Percentiles rank a stretch among this genome's conserved stretches.
Conservation (phyloP, 2,797 vertebrate species). For the Pseudotriccus pelzelni region DNA sequence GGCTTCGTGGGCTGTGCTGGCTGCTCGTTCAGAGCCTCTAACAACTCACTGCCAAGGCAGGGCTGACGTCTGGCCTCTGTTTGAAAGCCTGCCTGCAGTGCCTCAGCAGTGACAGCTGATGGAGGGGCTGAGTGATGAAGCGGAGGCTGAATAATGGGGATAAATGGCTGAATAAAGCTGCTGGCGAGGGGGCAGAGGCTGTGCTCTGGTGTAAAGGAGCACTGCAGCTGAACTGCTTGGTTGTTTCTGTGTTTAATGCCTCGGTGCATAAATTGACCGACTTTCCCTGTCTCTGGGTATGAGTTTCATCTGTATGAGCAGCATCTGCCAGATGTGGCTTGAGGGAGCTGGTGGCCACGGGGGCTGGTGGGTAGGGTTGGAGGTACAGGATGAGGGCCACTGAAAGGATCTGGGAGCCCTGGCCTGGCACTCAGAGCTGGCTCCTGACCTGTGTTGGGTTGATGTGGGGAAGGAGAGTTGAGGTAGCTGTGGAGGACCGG, state of each 20-base stretch:
- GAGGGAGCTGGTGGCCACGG: not conserved
- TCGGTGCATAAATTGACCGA: not conserved
- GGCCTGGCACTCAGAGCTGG: not conserved
- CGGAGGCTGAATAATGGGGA: rapidly evolving
- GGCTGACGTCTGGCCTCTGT: not conserved
- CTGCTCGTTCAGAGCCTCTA: conserved; percentile 19
- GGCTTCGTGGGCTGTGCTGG: not conserved
- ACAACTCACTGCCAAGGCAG: not conserved
- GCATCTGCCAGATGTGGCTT: not conserved
- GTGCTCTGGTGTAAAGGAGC: not conserved
- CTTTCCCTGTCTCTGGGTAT: rapidly evolving
- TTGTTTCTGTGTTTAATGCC: rapidly evolving
- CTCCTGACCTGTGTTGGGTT: not conserved
- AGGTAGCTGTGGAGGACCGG: not conserved
- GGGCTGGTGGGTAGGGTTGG: not conserved
- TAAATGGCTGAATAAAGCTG: not conserved
- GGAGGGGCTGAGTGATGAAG: not conserved
- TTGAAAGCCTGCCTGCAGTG: not conserved
- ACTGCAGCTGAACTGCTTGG: not conserved
- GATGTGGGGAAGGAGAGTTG: not conserved
- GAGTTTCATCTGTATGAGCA: not conserved
- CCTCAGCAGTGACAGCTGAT: not conserved
- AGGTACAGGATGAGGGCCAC: not conserved
- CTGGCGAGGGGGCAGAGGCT: not conserved
- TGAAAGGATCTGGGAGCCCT: not conserved